Conservation (phyloP, 1,140 invertebrate species). For the Aphidius gifuensis region DNA sequence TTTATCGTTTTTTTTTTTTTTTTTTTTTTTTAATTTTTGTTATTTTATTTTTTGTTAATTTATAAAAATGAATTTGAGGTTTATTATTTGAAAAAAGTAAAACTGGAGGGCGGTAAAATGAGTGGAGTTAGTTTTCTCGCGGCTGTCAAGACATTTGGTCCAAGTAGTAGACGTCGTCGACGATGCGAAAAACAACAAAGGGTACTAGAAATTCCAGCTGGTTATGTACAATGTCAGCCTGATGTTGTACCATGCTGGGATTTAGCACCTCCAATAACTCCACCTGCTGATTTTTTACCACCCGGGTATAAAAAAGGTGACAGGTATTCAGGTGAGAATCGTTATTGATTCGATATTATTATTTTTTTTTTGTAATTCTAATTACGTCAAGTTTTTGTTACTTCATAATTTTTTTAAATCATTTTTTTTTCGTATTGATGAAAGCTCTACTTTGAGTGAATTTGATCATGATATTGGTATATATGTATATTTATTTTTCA, state of each 20-base stretch:
- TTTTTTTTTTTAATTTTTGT: no score
- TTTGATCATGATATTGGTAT: neutral
- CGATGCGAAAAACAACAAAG: constrained; percentile 63
- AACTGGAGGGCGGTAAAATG: constrained; percentile 42
- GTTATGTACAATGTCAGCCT: constrained; percentile 48
- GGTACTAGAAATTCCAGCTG: constrained; percentile 56
- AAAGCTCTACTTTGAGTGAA: no score
- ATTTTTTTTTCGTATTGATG: no score
- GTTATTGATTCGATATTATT: neutral
- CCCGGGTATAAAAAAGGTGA: constrained; percentile 57
- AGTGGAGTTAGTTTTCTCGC: constrained; percentile 62
- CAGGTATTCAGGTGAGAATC: constrained; percentile 46
- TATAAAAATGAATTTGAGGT: no score
- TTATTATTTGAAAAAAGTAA: neutral
- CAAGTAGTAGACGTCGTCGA: constrained; percentile 59
- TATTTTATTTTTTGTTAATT: no score
- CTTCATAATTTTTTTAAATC: neutral
- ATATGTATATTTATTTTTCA: no score
- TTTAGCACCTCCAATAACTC: constrained; percentile 62
- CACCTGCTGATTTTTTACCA: constrained; percentile 64
- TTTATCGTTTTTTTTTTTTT: no score
- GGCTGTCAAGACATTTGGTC: constrained; percentile 65
- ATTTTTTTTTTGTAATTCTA: neutral
- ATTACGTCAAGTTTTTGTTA: neutral
- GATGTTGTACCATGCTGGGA: constrained; percentile 62